These are phyloP conservation scores for Bombus haemorrhoidalis DNA, from an alignment of 1,140 invertebrate species.

Conservation along the genomic window DNA sequence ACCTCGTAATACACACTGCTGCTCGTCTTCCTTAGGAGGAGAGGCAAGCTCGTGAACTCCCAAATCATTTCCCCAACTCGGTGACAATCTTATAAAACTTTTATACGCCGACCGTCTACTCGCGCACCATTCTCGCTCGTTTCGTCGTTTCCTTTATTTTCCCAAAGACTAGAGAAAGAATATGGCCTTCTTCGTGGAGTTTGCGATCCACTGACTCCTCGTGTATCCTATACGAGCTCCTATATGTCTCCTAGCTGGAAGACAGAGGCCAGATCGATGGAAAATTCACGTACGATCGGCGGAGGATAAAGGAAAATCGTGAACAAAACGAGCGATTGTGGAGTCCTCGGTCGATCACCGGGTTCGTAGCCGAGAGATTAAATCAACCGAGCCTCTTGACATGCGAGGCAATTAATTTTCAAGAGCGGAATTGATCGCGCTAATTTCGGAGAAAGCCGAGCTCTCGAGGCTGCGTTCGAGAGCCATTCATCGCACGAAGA, in stretches of 20 bases:
- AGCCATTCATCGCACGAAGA: constrained; percentile 49
- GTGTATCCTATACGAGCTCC: neutral
- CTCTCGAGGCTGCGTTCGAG: constrained; percentile 37
- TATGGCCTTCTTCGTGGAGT: neutral
- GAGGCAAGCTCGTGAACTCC: no score
- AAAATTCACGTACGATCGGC: constrained; percentile 22
- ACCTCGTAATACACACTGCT: neutral
- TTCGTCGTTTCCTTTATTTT: neutral
- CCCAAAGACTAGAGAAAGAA: neutral
- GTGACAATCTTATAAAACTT: constrained; percentile 22
- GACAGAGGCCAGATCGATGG: neutral
- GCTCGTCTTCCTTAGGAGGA: constrained; percentile 29
- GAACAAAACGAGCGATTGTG: constrained; percentile 18
- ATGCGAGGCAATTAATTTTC: constrained; percentile 59
- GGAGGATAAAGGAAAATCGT: neutral
- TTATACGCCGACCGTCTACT: neutral
- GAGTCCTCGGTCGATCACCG: constrained; percentile 12
- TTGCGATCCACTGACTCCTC: neutral
- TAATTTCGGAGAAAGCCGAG: constrained; percentile 52
- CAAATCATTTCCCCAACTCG: neutral
- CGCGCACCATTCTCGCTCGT: neutral
- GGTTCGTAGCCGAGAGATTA: constrained; percentile 49
- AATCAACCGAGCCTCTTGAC: constrained; percentile 57
- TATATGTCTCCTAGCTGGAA: no score
- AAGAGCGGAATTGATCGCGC: constrained; percentile 61